Base-by-base conservation (phyloP, 2,797 vertebrate species). In the Numenius phaeopus region DNA sequence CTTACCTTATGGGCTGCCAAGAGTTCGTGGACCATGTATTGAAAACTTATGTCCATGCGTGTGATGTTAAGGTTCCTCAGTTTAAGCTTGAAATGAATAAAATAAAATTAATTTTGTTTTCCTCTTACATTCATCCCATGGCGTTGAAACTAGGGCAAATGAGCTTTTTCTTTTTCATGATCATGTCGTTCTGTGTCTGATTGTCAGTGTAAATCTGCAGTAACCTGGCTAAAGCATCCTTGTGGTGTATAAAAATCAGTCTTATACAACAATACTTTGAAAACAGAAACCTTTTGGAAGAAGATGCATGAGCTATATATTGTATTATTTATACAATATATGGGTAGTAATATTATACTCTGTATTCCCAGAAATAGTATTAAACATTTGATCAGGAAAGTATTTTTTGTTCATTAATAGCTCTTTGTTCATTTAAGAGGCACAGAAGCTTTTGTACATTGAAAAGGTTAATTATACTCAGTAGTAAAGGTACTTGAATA, bases 391-490 rank as follows among this genome's bases (percentile, higher is more conserved):
- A 91, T 97, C 88, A 94, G 83, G 70, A 77, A 90, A 64, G 61
- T 92, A 39, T 72, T 84, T 94, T 93, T 95, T 95, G 76, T 96
- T 94, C 91, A 85, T 96, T 97, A 96, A 89, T 72, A 94, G 65
- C 59, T 91, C 81, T 96, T 90, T 95, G 81, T 34, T 96, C 94
- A 49, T 95, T 96, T 96, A 91, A 92, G 90, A 96, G 84, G 80
- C 64, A 78, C 73, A 65, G 87, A 96, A 93, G 47, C 86, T 94
- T 95, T 92, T 89, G 84, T 81, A 89, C 34, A 24, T 93, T 91
- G 94, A 70, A 95, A 96, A 97, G 96, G 97, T 97, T 97, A 97
- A 97, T 97, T 97, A 86, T 93, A 62, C 84, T 89, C 80, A 66
- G 94, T 37, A 95, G 88, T 97, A 97, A 94, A 96, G 84, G 89